Conservation (phyloP, 2,113 vertebrate species). For the Festucalex cinctus region DNA sequence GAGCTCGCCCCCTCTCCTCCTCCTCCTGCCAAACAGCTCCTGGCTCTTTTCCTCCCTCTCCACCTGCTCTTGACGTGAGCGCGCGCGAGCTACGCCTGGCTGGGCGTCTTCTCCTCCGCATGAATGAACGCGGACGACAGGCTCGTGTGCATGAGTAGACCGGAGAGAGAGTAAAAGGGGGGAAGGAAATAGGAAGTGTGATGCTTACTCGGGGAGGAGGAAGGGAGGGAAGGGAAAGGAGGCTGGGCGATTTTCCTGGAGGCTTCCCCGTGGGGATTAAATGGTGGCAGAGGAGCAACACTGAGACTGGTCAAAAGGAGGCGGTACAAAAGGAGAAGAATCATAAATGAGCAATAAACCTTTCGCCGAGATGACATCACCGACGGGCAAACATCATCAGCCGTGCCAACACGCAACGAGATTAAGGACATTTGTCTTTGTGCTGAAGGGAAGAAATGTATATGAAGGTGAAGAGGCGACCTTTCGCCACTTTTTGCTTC, state of each 20-base stretch:
- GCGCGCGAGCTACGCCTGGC: conserved; percentile 48
- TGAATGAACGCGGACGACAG: conserved; percentile 58
- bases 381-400: not conserved
- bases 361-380: conserved; percentile 3
- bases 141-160: conserved; percentile 29
- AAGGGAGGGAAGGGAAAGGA: conserved; percentile 15
- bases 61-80: conserved; percentile 59
- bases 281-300: conserved; percentile 21
- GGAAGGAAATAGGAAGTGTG: conserved; percentile 22
- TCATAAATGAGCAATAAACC: conserved; percentile 11
- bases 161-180: conserved; percentile 10
- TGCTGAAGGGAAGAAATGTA: not conserved
- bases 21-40: conserved; percentile 29
- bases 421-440: not conserved
- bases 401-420: not conserved
- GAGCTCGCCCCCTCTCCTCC: conserved; percentile 22
- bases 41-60: conserved; percentile 35
- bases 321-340: not conserved
- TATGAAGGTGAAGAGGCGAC: conserved; percentile 14
- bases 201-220: conserved; percentile 42
- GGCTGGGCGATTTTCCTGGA: conserved; percentile 29
- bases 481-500: conserved; percentile 7
- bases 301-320: conserved; percentile 16
- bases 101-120: conserved; percentile 44
- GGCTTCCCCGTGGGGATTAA: conserved; percentile 43